Conservation (phyloP, 2,888 invertebrate genomes). For the Drosophila eohydei region DNA sequence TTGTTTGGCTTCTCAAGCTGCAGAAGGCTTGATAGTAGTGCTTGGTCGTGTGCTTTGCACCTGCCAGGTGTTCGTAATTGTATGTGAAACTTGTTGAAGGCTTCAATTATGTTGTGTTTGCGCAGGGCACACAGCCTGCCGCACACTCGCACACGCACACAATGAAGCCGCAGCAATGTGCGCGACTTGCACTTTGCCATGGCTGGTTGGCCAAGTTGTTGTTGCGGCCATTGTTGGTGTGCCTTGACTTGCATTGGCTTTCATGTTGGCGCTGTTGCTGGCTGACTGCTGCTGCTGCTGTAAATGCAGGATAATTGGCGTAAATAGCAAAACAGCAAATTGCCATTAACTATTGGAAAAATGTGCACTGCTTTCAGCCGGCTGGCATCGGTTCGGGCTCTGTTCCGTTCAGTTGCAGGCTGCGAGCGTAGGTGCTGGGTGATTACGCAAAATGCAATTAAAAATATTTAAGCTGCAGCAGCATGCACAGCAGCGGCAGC, state of each 20-base stretch:
- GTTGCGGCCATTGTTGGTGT: constrained; percentile 25
- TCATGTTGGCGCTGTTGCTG: constrained; percentile 30
- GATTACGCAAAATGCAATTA: constrained; percentile 79
- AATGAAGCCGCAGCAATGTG: constrained; percentile 52
- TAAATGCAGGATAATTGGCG: constrained; percentile 75
- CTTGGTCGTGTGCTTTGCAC: constrained; percentile 33
- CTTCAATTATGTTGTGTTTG: constrained; percentile 78
- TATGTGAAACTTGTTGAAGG: constrained; percentile 80
- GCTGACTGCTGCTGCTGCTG: constrained; percentile 51
- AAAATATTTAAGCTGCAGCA: constrained; percentile 75
- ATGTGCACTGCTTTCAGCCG: constrained; percentile 61
- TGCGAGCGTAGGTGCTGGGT: constrained; percentile 66
- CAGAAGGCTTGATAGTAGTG: background rate
- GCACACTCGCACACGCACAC: constrained; percentile 21
- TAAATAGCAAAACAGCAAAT: constrained; percentile 81
- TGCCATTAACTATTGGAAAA: constrained; percentile 81
- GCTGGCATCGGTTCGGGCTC: constrained; percentile 22
- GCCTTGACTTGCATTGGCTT: constrained; percentile 53
- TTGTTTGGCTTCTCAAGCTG: background rate
- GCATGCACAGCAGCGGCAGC: constrained; percentile 32
- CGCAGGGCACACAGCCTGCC: constrained; percentile 22
- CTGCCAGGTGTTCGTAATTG: constrained; percentile 63
- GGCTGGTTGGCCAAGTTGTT: constrained; percentile 39
- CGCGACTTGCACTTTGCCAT: constrained; percentile 61
- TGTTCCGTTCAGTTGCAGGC: constrained; percentile 25